These are phyloP conservation scores for Hypotaenidia okinawae DNA, from an alignment of 2,797 vertebrate species.

Conservation along the genomic window DNA sequence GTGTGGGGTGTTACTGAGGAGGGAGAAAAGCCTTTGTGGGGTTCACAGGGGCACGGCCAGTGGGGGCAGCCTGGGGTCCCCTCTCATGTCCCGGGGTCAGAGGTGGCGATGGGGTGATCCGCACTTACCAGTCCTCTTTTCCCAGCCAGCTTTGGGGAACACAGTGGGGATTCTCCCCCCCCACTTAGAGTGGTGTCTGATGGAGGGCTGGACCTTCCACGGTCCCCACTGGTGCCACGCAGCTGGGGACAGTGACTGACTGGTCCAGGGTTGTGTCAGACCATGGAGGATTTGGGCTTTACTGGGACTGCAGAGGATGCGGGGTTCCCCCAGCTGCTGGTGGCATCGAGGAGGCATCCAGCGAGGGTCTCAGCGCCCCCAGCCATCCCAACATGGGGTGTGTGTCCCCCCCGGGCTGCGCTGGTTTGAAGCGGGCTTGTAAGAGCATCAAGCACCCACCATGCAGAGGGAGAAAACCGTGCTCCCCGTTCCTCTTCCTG, in stretches of 20 bases:
- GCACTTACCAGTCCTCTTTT: background rate
- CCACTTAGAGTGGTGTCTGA: rapidly evolving
- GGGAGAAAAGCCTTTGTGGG: background rate
- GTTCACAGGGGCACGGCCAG: background rate
- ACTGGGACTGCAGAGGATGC: rapidly evolving
- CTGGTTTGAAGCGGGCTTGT: background rate
- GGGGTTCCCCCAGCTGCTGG: rapidly evolving
- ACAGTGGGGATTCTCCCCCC: background rate
- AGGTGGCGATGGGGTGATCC: background rate
- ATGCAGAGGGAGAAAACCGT: background rate
- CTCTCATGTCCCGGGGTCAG: background rate
- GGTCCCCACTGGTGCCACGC: background rate
- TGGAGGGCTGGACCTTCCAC: background rate
- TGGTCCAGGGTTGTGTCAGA: background rate
- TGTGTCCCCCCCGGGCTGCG: background rate
- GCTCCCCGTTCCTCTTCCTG: rapidly evolving
- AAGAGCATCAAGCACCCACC: background rate
- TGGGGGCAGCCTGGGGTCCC: background rate
- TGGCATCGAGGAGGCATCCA: background rate
- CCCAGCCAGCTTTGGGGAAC: background rate
- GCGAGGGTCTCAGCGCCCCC: background rate
- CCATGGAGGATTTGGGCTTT: background rate
- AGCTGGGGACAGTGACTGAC: background rate
- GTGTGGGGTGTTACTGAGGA: rapidly evolving
- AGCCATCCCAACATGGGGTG: rapidly evolving